Percentiles rank a stretch among this genome's conserved stretches.
phyloP scores from a whole-genome alignment of 30 jellyfish, hydroid and myxozoan genomes.

The Aurelia sp. region DNA sequence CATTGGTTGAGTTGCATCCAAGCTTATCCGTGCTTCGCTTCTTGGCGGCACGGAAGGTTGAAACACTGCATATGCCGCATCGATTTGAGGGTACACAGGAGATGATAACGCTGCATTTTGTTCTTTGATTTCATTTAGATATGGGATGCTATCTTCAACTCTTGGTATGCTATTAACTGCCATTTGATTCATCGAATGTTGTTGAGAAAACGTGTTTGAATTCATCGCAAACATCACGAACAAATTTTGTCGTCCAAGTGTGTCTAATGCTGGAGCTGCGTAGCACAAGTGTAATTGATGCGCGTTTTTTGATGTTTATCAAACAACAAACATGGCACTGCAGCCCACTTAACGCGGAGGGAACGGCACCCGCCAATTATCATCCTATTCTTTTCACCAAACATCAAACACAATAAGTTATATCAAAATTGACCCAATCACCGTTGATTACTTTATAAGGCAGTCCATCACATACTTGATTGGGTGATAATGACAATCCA shows the following conservation, averaged over 20 bases:
- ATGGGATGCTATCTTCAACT: conserved; percentile 47
- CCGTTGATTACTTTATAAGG: too few species aligned
- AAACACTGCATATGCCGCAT: background rate
- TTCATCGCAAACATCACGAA: background rate
- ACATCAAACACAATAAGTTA: too few species aligned
- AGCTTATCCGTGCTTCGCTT: too few species aligned
- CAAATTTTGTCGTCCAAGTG: background rate
- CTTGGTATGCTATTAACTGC: conserved; percentile 5
- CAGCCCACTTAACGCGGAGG: background rate
- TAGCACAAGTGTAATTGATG: background rate
- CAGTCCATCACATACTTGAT: too few species aligned
- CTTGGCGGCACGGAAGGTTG: background rate
- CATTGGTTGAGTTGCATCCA: too few species aligned
- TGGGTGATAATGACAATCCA: too few species aligned
- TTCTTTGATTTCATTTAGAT: conserved; percentile 12
- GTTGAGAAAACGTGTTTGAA: background rate
- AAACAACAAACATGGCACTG: background rate
- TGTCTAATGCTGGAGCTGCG: conserved; percentile 13
- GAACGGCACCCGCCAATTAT: too few species aligned
- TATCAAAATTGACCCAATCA: too few species aligned
- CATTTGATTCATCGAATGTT: conserved; percentile 2
- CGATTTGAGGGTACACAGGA: background rate
- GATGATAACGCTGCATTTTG: background rate
- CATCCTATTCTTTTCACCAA: too few species aligned
- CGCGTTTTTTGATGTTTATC: conserved; percentile 1